Evolutionary conservation across 2,888 invertebrate species (phyloP).

Genomic region (Agelastica alni): DNA sequence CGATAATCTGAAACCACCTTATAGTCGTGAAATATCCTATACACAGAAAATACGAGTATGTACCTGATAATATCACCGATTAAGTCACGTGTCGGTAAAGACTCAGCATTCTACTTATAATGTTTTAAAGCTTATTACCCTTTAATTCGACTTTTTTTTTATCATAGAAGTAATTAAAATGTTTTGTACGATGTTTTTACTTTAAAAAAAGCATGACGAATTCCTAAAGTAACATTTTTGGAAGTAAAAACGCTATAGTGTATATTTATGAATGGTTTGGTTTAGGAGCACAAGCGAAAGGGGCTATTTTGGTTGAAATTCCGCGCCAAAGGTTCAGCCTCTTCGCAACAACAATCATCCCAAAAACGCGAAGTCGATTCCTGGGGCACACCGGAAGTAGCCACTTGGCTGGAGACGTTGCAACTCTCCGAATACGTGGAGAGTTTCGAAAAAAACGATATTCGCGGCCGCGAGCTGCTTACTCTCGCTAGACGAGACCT

Average conservation of each 20-base stretch:
- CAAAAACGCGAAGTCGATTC: constrained; percentile 61
- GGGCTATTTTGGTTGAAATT: constrained; percentile 74
- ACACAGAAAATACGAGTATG: too few species aligned
- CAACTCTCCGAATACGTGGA: constrained; percentile 89
- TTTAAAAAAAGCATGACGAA: neutral
- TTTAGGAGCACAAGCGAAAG: constrained; percentile 60
- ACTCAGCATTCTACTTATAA: too few species aligned
- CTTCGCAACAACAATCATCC: constrained; percentile 58
- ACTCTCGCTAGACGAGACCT: constrained; percentile 84
- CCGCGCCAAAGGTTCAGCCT: constrained; percentile 57
- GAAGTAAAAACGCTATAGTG: too few species aligned
- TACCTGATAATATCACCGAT: too few species aligned
- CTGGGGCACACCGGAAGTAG: constrained; percentile 91
- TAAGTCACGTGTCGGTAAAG: too few species aligned
- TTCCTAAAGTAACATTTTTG: too few species aligned
- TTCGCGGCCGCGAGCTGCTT: constrained; percentile 86
- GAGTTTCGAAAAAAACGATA: constrained; percentile 89
- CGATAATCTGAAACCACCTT: too few species aligned
- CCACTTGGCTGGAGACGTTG: constrained; percentile 85
- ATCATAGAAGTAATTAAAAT: too few species aligned
- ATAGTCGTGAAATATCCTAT: too few species aligned
- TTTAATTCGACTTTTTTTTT: too few species aligned
- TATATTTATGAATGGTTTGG: too few species aligned
- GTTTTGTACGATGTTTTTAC: neutral
- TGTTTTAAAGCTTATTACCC: too few species aligned